Conservation (phyloP, 2,113 vertebrate genomes). For the Bombycilla garrulus region DNA sequence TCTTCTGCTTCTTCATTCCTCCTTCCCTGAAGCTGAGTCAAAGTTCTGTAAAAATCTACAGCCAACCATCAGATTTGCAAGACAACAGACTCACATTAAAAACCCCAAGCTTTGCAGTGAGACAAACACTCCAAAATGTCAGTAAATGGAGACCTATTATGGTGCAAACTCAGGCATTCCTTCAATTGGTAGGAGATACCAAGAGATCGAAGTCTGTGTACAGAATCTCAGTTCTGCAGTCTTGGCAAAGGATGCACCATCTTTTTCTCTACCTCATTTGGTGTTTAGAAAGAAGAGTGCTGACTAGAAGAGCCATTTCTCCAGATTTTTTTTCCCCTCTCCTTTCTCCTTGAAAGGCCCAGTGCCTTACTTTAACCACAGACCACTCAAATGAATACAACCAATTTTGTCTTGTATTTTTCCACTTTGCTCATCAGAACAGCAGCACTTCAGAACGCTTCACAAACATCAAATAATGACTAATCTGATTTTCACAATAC, state of each 20-base stretch:
- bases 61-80: not conserved
- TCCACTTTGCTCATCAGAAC: not conserved
- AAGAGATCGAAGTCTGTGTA: not conserved
- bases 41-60: slow-evolving; percentile 53
- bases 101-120: not conserved
- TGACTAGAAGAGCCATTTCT: not conserved
- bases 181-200: not conserved
- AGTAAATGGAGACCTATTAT: not conserved
- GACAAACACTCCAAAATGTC: not conserved
- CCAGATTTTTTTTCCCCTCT: not conserved
- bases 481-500: slow-evolving; percentile 51
- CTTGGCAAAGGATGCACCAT: not conserved
- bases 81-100: not conserved
- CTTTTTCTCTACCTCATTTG: not conserved
- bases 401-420: not conserved
- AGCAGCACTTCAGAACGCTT: not conserved
- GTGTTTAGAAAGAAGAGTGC: not conserved
- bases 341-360: not conserved
- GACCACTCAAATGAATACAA: not conserved
- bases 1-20: slow-evolving; percentile 64
- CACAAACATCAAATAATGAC: slow-evolving; percentile 40
- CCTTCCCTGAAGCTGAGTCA: slow-evolving; percentile 61
- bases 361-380: not conserved
- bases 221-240: not conserved
- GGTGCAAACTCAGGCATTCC: not conserved